Conservation (phyloP, 2,797 vertebrate species). For the Scolopax bukidnonensis region DNA sequence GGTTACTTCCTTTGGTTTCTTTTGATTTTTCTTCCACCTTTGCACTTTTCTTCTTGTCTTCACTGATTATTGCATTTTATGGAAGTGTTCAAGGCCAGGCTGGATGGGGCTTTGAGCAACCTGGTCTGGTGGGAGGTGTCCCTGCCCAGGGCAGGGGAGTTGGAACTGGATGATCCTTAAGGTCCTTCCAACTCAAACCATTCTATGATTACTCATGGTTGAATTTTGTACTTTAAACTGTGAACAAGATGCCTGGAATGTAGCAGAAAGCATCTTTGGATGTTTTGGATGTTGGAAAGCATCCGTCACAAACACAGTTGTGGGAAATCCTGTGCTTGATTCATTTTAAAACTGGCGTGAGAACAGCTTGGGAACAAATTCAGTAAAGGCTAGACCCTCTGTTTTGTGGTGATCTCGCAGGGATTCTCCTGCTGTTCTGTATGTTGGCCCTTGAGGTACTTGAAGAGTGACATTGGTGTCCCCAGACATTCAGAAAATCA, state of each 20-base stretch:
- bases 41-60: not conserved
- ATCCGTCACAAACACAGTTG: accelerated
- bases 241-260: not conserved
- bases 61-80: not conserved
- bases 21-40: not conserved
- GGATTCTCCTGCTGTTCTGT: not conserved
- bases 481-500: not conserved
- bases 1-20: not conserved
- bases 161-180: no score
- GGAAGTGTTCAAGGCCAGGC: no score
- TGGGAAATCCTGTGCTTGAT: not conserved
- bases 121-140: no score
- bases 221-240: not conserved
- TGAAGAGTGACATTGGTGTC: not conserved
- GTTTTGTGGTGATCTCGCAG: not conserved
- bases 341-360: accelerated
- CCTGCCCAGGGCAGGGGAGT: no score
- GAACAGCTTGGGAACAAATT: not conserved
- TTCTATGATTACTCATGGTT: not conserved
- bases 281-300: not conserved
- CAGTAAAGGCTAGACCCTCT: not conserved
- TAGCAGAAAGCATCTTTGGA: not conserved
- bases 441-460: not conserved
- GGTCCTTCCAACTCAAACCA: no score
- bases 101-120: no score